These are phyloP conservation scores for Heteromormyrus szaboi DNA, from an alignment of 2,797 vertebrate genomes.

Conservation along the genomic window DNA sequence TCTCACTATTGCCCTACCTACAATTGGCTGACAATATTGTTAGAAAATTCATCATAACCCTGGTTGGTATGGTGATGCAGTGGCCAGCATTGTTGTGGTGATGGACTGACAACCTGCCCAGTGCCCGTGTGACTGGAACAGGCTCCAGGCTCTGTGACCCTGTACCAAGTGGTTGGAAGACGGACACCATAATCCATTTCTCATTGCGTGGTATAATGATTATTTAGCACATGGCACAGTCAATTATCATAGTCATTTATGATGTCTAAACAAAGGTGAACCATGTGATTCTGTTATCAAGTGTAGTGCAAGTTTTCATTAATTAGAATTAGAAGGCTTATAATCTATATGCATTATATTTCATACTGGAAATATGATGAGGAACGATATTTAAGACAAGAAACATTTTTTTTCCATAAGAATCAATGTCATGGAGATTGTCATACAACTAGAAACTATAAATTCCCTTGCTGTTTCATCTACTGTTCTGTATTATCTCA, in stretches of 20 bases:
- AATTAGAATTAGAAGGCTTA: not conserved
- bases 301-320: not conserved
- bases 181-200: not conserved
- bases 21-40: not conserved
- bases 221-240: not conserved
- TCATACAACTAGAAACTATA: not conserved
- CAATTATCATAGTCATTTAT: not conserved
- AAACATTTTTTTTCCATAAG: not conserved
- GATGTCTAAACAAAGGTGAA: not conserved
- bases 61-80: not conserved
- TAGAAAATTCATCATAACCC: not conserved
- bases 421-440: not conserved
- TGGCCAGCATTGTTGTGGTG: not conserved
- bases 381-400: not conserved
- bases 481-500: conserved; percentile 4
- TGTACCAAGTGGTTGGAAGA: not conserved
- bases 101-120: not conserved
- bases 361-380: not conserved
- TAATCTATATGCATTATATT: not conserved
- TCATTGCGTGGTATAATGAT: not conserved
- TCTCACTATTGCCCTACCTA: not conserved
- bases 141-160: not conserved
- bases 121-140: not conserved
- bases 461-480: not conserved
- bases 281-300: not conserved